Percentiles rank a stretch among this genome's conserved stretches.
Conservation (phyloP, 2,888 invertebrate species). For the Drosophila siamana region DNA sequence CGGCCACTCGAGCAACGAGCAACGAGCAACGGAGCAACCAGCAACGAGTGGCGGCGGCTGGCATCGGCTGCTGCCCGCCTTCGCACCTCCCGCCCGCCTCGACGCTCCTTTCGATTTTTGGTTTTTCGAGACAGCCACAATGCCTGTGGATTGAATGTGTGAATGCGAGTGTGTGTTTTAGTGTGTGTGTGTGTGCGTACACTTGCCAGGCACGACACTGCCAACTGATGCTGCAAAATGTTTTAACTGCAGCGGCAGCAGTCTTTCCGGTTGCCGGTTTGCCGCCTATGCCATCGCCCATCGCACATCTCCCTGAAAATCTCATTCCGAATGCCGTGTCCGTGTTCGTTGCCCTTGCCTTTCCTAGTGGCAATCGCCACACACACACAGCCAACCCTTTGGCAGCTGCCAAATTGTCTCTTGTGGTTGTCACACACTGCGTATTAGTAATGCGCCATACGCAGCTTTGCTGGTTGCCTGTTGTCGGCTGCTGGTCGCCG, state of each 20-base stretch:
- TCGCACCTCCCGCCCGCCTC: constrained; percentile 5
- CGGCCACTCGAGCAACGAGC: constrained; percentile 79
- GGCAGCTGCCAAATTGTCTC: constrained; percentile 83
- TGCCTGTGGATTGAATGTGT: constrained; percentile 66
- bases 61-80: constrained; percentile 1
- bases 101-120: constrained; percentile 67
- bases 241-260: constrained; percentile 73
- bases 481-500: constrained; percentile 2
- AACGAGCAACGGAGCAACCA: constrained; percentile 71
- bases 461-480: constrained; percentile 58
- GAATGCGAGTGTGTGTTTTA: constrained; percentile 18
- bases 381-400: constrained; percentile 59
- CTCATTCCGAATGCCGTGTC: neutral
- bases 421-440: constrained; percentile 81
- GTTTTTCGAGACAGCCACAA: constrained; percentile 77
- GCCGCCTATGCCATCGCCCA: constrained; percentile 26
- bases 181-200: constrained; percentile 16
- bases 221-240: constrained; percentile 66
- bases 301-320: constrained; percentile 16
- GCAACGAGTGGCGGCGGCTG: constrained; percentile 56
- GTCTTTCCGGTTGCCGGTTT: constrained; percentile 54
- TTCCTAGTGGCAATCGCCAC: constrained; percentile 39
- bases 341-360: constrained; percentile 1
- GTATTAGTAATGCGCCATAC: constrained; percentile 80
- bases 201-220: constrained; percentile 19